A percentile compares a stretch with the other conserved stretches of the same genome.
Conservation (phyloP, 2,113 vertebrate species). For the Osmerus mordax region DNA sequence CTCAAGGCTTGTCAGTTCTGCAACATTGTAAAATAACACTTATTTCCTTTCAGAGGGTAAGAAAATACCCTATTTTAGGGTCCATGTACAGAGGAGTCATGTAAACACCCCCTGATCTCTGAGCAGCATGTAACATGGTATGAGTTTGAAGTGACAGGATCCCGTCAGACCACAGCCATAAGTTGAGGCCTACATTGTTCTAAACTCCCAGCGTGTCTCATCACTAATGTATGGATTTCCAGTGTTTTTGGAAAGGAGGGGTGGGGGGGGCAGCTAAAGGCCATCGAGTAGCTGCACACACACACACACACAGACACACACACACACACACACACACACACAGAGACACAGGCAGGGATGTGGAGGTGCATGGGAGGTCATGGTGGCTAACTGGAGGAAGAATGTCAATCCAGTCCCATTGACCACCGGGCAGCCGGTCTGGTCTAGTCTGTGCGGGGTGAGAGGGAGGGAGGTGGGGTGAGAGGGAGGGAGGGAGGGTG, state of each 20-base stretch:
- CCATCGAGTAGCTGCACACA: conserved; percentile 32
- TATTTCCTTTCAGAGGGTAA: neutral
- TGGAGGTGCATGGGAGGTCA: conserved; percentile 37
- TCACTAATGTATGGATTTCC: conserved; percentile 29
- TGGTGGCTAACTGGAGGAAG: conserved; percentile 26
- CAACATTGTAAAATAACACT: neutral
- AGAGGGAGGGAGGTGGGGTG: neutral
- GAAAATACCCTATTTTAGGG: neutral
- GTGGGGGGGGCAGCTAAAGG: conserved; percentile 11
- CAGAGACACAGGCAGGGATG: conserved; percentile 28
- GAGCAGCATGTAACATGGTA: neutral
- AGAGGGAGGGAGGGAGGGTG: neutral
- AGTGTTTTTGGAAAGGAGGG: conserved; percentile 23
- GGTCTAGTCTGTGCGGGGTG: neutral
- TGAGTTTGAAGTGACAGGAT: conserved; percentile 21
- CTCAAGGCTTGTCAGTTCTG: neutral
- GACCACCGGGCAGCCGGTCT: conserved; percentile 47
- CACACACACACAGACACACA: conserved; percentile 15
- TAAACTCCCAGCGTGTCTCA: conserved; percentile 11
- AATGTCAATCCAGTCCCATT: conserved; percentile 65
- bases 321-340: conserved; percentile 18
- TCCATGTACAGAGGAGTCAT: neutral
- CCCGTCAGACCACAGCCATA: conserved; percentile 19
- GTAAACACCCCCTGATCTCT: neutral
- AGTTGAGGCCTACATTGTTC: conserved; percentile 22